Evolutionary conservation across 2,888 invertebrate species (phyloP).

Genomic region (Ectemnius lituratus): DNA sequence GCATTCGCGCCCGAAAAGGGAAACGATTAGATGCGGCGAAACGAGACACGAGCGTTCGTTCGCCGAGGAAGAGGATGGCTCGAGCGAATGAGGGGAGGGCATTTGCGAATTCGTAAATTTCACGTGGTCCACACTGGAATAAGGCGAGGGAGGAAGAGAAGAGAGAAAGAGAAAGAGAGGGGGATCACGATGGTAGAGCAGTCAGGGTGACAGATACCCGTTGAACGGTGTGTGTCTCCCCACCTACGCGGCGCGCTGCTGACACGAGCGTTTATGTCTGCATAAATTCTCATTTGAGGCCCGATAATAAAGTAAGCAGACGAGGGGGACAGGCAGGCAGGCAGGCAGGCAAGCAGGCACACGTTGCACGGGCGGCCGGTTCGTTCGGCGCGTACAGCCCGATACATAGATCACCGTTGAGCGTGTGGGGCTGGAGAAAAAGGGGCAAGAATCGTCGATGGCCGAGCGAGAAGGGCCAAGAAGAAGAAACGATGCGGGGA

Average conservation of each 20-base stretch:
- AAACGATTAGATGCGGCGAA: neutral
- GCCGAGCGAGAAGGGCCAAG: slow-evolving; percentile 23
- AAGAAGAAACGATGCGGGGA: slow-evolving; percentile 11
- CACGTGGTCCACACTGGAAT: neutral
- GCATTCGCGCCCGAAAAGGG: neutral
- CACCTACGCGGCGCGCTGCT: slow-evolving; percentile 68
- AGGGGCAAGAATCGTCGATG: slow-evolving; percentile 38
- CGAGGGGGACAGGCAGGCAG: slow-evolving; percentile 54
- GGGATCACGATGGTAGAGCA: slow-evolving; percentile 46
- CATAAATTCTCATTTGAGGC: slow-evolving; percentile 76
- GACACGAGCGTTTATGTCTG: slow-evolving; percentile 75
- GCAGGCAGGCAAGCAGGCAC: slow-evolving; percentile 34
- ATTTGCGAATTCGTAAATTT: slow-evolving; percentile 43
- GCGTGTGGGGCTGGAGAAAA: slow-evolving; percentile 58
- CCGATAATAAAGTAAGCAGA: slow-evolving; percentile 74
- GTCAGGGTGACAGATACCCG: slow-evolving; percentile 66
- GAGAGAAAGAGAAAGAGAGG: slow-evolving; percentile 20
- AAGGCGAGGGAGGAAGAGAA: neutral
- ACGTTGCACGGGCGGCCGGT: slow-evolving; percentile 54
- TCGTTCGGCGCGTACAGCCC: slow-evolving; percentile 63
- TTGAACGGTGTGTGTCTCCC: slow-evolving; percentile 61
- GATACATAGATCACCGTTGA: slow-evolving; percentile 70
- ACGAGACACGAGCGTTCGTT: neutral
- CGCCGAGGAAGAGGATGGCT: neutral
- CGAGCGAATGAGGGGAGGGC: neutral